Evolutionary conservation across 2,113 vertebrate genomes (phyloP).

Genomic region (Coptodon rendalli): DNA sequence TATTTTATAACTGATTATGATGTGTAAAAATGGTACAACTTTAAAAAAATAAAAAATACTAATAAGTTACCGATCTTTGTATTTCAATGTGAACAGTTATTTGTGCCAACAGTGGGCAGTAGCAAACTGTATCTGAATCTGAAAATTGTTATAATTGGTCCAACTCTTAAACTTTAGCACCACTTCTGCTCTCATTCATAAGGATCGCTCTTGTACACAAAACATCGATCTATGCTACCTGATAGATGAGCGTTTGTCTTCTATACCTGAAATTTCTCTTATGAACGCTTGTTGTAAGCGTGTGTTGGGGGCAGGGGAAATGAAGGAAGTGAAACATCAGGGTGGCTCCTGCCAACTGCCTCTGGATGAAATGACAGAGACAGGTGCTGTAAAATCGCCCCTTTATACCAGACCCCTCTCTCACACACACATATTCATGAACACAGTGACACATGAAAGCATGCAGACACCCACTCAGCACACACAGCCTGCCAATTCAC

Average conservation of each 20-base stretch:
- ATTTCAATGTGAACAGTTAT: not conserved
- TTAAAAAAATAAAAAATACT: not conserved
- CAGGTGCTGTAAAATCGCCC: conserved; percentile 57
- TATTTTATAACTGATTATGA: not conserved
- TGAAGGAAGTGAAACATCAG: conserved; percentile 30
- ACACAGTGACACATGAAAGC: conserved; percentile 4
- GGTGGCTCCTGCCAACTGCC: conserved; percentile 52
- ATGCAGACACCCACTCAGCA: conserved; percentile 29
- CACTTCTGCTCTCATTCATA: not conserved
- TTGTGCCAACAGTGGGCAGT: conserved; percentile 38
- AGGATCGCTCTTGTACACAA: not conserved
- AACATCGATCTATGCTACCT: not conserved
- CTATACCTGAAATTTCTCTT: not conserved
- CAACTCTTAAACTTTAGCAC: not conserved
- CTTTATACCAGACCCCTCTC: conserved; percentile 16
- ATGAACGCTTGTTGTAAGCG: not conserved
- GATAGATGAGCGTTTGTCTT: not conserved
- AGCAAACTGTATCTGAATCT: not conserved
- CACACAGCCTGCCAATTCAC: not conserved
- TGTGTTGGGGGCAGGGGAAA: not conserved
- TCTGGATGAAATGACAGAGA: conserved; percentile 54
- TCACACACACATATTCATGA: not conserved
- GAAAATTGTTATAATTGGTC: not conserved
- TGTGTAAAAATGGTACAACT: not conserved
- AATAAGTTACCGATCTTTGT: not conserved